phyloP scores from a whole-genome alignment of 2,888 invertebrate genomes.

The Meiosimyza decipiens region DNA sequence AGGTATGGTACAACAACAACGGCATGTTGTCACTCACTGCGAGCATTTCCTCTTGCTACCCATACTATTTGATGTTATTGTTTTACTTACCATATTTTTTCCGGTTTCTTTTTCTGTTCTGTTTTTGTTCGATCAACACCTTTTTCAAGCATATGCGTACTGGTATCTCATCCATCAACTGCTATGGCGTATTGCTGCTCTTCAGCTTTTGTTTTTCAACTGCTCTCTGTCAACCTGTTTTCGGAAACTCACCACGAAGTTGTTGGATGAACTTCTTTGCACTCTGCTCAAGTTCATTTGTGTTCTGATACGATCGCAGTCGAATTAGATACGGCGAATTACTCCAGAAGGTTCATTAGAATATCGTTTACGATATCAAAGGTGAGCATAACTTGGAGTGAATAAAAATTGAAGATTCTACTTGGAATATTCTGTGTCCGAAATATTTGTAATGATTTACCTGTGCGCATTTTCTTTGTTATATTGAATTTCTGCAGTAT shows the following conservation, averaged over 20 bases:
- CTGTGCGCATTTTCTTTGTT: too few relatives aligned
- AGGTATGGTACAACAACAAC: constrained; percentile 43
- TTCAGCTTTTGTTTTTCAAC: neutral
- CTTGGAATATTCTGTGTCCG: neutral
- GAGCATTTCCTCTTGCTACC: too few relatives aligned
- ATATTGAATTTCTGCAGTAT: neutral
- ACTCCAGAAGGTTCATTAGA: neutral
- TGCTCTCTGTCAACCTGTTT: neutral
- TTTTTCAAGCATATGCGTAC: neutral
- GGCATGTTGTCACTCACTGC: neutral
- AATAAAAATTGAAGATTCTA: too few relatives aligned
- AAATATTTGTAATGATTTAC: too few relatives aligned
- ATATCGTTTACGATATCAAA: neutral
- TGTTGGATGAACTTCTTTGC: neutral
- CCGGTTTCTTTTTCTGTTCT: neutral
- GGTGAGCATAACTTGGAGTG: neutral
- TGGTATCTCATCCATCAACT: constrained; percentile 20
- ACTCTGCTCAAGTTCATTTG: neutral
- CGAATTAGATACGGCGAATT: constrained; percentile 21
- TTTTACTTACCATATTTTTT: neutral
- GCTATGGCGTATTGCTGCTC: neutral
- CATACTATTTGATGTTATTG: constrained; percentile 3
- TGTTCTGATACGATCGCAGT: constrained; percentile 2
- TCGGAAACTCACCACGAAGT: neutral
- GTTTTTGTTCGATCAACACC: neutral